Evolutionary conservation across 2,888 invertebrate genomes (phyloP).

Genomic region (Salticus scenicus): DNA sequence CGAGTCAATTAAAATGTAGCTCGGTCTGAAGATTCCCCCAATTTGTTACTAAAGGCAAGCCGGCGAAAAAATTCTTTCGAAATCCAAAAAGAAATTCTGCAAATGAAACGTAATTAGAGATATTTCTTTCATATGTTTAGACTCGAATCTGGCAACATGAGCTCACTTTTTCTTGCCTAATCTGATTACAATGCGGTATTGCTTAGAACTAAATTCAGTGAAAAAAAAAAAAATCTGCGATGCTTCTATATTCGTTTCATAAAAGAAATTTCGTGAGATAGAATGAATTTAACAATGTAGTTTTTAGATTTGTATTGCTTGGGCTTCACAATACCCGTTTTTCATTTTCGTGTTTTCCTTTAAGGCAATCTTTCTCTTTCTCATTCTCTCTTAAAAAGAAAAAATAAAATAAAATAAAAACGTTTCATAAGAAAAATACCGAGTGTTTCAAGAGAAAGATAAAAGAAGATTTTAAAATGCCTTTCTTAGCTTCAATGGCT

Average conservation of each 20-base stretch:
- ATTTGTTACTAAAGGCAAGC: constrained; percentile 14
- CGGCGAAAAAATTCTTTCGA: constrained; percentile 31
- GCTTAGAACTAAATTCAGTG: constrained; percentile 1
- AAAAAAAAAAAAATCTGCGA: neutral
- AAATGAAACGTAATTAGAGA: constrained; percentile 63
- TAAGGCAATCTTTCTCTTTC: constrained; percentile 14
- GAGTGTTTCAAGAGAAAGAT: constrained; percentile 17
- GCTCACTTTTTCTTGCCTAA: constrained; percentile 30
- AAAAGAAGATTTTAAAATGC: constrained; percentile 22
- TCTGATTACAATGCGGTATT: constrained; percentile 55
- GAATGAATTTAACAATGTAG: constrained; percentile 32
- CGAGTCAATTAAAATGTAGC: constrained; percentile 62
- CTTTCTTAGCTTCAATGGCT: neutral
- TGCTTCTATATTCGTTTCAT: constrained; percentile 6
- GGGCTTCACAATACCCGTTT: neutral
- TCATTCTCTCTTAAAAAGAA: too few species aligned
- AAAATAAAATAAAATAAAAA: constrained; percentile 18
- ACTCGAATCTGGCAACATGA: constrained; percentile 30
- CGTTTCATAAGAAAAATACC: constrained; percentile 24
- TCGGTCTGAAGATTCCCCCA: constrained; percentile 21
- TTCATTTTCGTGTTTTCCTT: constrained; percentile 15
- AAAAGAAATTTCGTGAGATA: constrained; percentile 27
- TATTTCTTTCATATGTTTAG: constrained; percentile 45
- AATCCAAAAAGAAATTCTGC: constrained; percentile 21
- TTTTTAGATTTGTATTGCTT: constrained; percentile 8